Percentiles rank a stretch among this genome's conserved stretches.
These are phyloP conservation scores for Labeo catla DNA, from an alignment of 2,113 vertebrate genomes.

Conservation along the genomic window DNA sequence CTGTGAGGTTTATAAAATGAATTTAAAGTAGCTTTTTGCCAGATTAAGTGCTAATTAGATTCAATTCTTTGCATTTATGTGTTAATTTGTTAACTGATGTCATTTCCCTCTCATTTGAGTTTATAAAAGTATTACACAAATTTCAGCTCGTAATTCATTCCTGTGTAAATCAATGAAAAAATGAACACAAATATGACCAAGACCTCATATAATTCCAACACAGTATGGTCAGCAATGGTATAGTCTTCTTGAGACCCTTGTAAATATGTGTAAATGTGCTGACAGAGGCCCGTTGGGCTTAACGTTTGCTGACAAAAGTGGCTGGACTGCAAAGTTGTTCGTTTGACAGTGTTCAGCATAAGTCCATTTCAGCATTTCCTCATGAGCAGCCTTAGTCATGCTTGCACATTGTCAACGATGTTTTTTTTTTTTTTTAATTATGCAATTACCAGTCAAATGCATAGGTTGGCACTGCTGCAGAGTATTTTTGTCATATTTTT, in stretches of 20 bases:
- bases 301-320: constrained; percentile 4
- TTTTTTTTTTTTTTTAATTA: neutral
- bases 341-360: constrained; percentile 21
- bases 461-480: constrained; percentile 1
- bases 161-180: constrained; percentile 47
- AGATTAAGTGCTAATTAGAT: constrained; percentile 66
- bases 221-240: neutral
- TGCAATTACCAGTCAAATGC: neutral
- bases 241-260: neutral
- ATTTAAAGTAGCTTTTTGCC: constrained; percentile 72
- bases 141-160: constrained; percentile 63
- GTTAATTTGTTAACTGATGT: constrained; percentile 61
- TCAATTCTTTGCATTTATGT: constrained; percentile 59
- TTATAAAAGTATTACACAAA: neutral
- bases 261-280: constrained; percentile 8
- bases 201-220: constrained; percentile 32
- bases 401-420: neutral
- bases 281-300: neutral
- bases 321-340: neutral
- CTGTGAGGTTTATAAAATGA: constrained; percentile 65
- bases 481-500: constrained; percentile 6
- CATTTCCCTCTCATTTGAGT: constrained; percentile 7
- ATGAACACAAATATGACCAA: neutral
- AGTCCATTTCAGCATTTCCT: neutral
- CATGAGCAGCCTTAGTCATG: neutral